Conservation (phyloP, 2,888 invertebrate genomes). For the Nomada flava region DNA sequence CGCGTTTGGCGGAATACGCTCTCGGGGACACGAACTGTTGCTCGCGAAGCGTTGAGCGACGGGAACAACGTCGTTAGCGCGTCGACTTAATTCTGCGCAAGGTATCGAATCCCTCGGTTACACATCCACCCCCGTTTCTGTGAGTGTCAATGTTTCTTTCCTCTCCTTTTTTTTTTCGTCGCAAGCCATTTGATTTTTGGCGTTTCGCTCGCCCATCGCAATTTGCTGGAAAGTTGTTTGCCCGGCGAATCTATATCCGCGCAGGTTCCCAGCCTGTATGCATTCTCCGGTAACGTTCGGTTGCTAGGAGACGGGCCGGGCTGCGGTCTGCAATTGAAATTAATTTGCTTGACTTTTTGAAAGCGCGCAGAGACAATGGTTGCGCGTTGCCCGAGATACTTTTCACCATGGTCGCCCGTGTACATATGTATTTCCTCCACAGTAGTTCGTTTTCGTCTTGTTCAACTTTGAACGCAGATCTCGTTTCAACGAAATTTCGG, state of each 20-base stretch:
- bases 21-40: background rate
- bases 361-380: constrained; percentile 27
- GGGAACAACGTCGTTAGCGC: constrained; percentile 7
- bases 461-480: background rate
- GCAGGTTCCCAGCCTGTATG: constrained; percentile 15
- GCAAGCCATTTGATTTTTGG: constrained; percentile 15
- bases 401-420: background rate
- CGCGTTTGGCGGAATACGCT: background rate
- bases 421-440: too few relatives aligned
- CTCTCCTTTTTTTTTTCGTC: background rate
- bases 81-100: constrained; percentile 11
- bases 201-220: constrained; percentile 34
- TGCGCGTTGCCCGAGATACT: constrained; percentile 13
- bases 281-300: constrained; percentile 34
- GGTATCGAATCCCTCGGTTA: constrained; percentile 15
- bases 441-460: constrained; percentile 9
- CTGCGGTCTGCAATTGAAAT: constrained; percentile 50
- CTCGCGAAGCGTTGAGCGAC: background rate
- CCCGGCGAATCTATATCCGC: constrained; percentile 47
- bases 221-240: constrained; percentile 36
- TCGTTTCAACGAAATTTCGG: background rate
- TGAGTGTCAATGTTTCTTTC: background rate
- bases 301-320: constrained; percentile 50
- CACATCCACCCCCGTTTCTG: background rate
- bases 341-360: constrained; percentile 49